Base-by-base conservation (phyloP, 2,113 vertebrate genomes). In the Aptenodytes patagonicus region DNA sequence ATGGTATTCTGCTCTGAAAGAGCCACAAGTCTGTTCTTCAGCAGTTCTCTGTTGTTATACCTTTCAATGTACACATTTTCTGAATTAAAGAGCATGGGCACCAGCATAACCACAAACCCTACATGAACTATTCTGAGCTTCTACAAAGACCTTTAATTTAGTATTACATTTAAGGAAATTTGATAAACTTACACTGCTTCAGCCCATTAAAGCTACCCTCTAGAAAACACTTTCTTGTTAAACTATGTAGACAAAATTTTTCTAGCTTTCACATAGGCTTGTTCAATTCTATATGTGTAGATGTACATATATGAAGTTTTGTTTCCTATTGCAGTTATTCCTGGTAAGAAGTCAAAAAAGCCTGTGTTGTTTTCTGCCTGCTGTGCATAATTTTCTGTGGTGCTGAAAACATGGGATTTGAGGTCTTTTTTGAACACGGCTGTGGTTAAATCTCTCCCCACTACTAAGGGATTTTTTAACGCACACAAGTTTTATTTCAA, bases 51-150 rank as follows among this genome's bases (percentile, higher is more conserved):
- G 76, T 90, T 88, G 32, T 71, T 58, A 73, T 40, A 78, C 49
- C 65, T 93, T 97, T 94, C 80, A 95, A 65, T 47, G 55, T n/a
- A 90, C 55, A 55, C n/a, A 72, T 97, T 96, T 97, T 90, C 76
- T 95, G 94, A 97, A 97, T 96, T 97, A 97, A 97, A 97, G 93
- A 92, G 47, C 82, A 20, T 54, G 78, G 61, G 57, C 61, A 94
- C 31, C 81, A 94, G 71, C 47, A 58, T 89, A 97, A 97, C 90
- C 93, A 93, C 91, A 97, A 90, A 95, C 51, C 71, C 86, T 85
- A 61, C n/a, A 46, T 20, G 51, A 96, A 95, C 97, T 96, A 96
- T 97, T 97, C 95, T 95, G 89, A 95, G 54, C 47, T 91, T 93
- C 69, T 81, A 52, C 44, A 84, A 78, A 89, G 71, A 93, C 57